Conservation (phyloP, 1,140 invertebrate species). For the Heliconius nattereri region DNA sequence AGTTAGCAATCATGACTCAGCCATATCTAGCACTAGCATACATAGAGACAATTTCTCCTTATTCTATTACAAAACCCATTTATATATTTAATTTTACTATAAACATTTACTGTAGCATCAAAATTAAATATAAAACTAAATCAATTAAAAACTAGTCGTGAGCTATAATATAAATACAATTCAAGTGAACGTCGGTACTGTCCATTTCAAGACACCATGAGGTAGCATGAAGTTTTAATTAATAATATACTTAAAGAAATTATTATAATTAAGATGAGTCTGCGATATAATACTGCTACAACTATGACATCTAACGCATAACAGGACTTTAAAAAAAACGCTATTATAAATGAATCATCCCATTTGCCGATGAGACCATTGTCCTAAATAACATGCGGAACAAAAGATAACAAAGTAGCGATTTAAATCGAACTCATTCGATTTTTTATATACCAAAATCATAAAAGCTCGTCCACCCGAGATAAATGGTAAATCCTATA, state of each 20-base stretch:
- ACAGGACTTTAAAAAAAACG: not conserved
- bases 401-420: not conserved
- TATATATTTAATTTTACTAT: not conserved
- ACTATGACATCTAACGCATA: slow-evolving; percentile 47
- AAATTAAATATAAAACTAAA: not conserved
- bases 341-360: not conserved
- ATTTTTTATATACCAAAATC: not conserved
- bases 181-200: slow-evolving; percentile 12
- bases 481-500: not conserved
- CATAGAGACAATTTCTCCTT: not conserved
- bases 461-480: not conserved
- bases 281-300: slow-evolving; percentile 73
- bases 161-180: slow-evolving; percentile 3
- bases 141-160: not conserved
- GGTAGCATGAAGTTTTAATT: slow-evolving; percentile 67
- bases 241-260: slow-evolving; percentile 31
- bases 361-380: slow-evolving; percentile 50
- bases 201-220: slow-evolving; percentile 66
- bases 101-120: not conserved
- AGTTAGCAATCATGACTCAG: too few species aligned
- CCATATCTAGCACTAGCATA: not conserved
- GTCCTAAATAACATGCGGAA: slow-evolving; percentile 39
- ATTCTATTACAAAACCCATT: not conserved
- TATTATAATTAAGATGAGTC: slow-evolving; percentile 28
- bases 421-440: not conserved